Percentiles rank a stretch among this genome's conserved stretches.
phyloP scores from a whole-genome alignment of 2,888 invertebrate genomes.

The Ditylenchus weischeri region DNA sequence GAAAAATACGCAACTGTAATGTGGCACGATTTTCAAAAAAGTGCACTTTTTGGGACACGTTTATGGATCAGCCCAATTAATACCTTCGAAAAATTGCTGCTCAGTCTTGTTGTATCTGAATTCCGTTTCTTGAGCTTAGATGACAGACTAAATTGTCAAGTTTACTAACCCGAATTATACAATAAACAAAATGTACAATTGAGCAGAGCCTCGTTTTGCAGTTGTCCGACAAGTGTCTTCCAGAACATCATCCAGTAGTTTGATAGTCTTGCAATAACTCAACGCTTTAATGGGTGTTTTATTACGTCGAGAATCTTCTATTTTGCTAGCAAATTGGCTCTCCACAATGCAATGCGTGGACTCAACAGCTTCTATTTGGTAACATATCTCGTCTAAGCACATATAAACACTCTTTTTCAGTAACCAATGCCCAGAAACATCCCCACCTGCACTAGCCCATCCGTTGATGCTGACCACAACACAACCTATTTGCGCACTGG shows the following conservation, averaged over 20 bases:
- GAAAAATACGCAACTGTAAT: too few relatives aligned
- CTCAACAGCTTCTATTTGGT: constrained; percentile 49
- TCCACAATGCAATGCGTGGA: constrained; percentile 50
- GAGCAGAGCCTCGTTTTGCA: too few relatives aligned
- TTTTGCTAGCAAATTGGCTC: constrained; percentile 46
- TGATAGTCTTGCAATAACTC: constrained; percentile 48
- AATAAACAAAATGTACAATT: too few relatives aligned
- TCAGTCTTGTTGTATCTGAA: too few relatives aligned
- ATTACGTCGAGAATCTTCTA: constrained; percentile 48
- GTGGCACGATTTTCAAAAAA: too few relatives aligned
- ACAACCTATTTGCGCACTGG: constrained; percentile 47
- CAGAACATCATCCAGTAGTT: constrained; percentile 50
- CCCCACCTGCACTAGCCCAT: constrained; percentile 25
- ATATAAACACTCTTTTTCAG: too few relatives aligned
- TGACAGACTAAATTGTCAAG: too few relatives aligned
- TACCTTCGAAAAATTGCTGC: too few relatives aligned
- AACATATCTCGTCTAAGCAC: constrained; percentile 53
- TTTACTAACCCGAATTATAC: too few relatives aligned
- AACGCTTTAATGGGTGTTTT: constrained; percentile 53
- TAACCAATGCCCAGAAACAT: not conserved
- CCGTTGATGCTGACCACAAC: constrained; percentile 52
- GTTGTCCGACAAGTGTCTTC: too few relatives aligned
- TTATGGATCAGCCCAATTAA: too few relatives aligned
- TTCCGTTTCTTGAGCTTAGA: too few relatives aligned
- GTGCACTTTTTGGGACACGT: not conserved